A percentile compares a stretch with the other conserved stretches of the same genome.
Conservation (phyloP, 2,797 vertebrate genomes). For the Gastrophryne carolinensis region DNA sequence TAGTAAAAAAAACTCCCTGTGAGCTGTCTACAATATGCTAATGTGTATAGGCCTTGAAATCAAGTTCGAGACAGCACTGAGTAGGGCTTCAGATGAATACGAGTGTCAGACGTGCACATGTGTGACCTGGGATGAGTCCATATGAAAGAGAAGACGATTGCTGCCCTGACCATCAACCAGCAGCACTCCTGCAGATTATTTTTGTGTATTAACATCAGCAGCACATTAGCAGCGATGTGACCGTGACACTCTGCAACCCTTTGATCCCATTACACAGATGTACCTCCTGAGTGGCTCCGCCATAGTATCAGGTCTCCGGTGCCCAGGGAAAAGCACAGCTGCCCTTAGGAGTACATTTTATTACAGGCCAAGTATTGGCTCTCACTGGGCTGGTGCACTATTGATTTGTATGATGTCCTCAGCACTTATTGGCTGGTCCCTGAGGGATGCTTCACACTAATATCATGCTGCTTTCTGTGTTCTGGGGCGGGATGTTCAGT, state of each 20-base stretch:
- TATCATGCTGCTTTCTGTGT: constrained; percentile 13
- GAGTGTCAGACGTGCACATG: neutral
- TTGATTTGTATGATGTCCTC: constrained; percentile 45
- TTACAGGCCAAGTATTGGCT: constrained; percentile 31
- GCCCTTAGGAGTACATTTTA: constrained; percentile 34
- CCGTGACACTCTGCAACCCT: constrained; percentile 17
- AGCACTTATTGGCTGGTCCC: constrained; percentile 45
- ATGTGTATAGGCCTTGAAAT: no score
- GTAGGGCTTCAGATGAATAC: neutral
- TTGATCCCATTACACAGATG: constrained; percentile 32
- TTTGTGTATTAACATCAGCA: constrained; percentile 5
- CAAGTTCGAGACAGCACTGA: neutral
- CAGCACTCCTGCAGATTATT: neutral
- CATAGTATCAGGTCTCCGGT: constrained; percentile 11
- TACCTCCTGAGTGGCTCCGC: constrained; percentile 10
- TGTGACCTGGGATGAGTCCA: constrained; percentile 3
- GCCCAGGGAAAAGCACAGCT: neutral
- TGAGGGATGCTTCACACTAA: constrained; percentile 16
- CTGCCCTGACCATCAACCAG: neutral
- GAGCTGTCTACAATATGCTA: no score
- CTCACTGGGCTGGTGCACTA: constrained; percentile 18
- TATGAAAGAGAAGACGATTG: neutral
- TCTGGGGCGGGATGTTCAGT: neutral
- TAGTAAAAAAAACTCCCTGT: no score
- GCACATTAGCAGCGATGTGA: constrained; percentile 21